Evolutionary conservation across 2,113 vertebrate species (phyloP), one percentile per base, ranked within the genome.

Genomic region (Raja brachyura): DNA sequence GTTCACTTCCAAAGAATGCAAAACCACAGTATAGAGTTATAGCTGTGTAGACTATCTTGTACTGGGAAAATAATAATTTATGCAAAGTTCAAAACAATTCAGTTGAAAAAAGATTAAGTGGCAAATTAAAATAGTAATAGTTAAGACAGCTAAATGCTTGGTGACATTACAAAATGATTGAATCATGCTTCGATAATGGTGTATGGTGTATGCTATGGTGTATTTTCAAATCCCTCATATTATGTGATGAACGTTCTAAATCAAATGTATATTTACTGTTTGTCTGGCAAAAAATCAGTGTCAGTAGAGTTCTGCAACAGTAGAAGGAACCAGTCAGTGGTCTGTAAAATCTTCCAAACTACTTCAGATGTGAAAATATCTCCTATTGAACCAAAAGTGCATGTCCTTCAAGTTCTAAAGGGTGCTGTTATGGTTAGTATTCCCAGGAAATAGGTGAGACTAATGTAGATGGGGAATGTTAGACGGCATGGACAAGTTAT

Each of bases 181-280:
- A 85, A 59, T 85, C 66, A 48, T 92, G 90, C 90, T 74, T 92
- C 66, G 90, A 92, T 92, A 28, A 92, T 92, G 68, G 54, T 22
- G 33, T 73, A 59, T 5, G 54, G 68, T 28, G 33, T 39, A 74
- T 74, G 39, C 68, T 73, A 59, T 5, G 54, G 68, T 28, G 33
- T 39, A 74, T 73, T 92, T 73, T 92, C 7, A 73, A 88, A 88
- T 88, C 83, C 83, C 56, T 88, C 59, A 73, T 66, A 54, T 92
- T 68, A 92, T 48, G 39, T 25, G 33, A 74, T 92, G 90, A 48
- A 73, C 68, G 73, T 73, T 48, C 28, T 92, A 73, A 92, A 92
- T 25, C 20, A 73, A 68, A 73, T 92, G 70, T 70, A 28, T 73
- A 66, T 92, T 92, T 73, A 48, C 39, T 48, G 39, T 48, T 33